Percentiles rank a stretch among this genome's conserved stretches.
phyloP scores from a whole-genome alignment of 2,113 vertebrate species.

The Calidris pugnax region DNA sequence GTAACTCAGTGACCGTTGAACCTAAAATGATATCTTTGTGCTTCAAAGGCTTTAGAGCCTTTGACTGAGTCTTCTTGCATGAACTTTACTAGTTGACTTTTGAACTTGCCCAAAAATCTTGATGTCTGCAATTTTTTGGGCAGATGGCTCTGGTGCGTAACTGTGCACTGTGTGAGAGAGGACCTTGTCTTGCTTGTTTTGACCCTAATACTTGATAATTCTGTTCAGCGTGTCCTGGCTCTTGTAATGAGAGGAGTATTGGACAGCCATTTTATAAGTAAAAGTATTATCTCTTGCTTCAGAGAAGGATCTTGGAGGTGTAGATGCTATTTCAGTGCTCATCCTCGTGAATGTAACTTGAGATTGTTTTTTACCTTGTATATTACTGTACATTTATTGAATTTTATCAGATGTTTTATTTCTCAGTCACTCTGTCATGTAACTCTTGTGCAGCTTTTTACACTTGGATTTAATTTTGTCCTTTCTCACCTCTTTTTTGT shows the following conservation, averaged over 20 bases:
- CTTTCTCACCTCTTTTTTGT: not conserved
- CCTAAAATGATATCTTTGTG: not conserved
- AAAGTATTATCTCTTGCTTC: not conserved
- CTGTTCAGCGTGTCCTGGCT: not conserved
- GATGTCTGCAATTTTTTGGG: not conserved
- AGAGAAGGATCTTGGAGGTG: not conserved
- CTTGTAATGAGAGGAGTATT: not conserved
- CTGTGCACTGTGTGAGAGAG: not conserved
- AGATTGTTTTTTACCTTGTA: not conserved
- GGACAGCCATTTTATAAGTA: not conserved
- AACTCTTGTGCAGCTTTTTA: not conserved
- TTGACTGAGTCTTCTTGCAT: not conserved
- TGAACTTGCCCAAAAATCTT: not conserved
- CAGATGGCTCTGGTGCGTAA: not conserved
- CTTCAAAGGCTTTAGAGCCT: not conserved
- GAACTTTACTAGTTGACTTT: not conserved
- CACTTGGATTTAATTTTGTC: not conserved
- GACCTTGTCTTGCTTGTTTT: not conserved
- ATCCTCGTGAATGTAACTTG: not conserved
- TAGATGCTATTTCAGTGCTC: not conserved
- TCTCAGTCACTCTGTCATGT: not conserved
- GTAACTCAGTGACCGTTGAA: not conserved
- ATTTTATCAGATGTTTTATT: not conserved
- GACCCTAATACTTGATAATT: not conserved
- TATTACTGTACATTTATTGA: not conserved